Evolutionary conservation across 2,888 invertebrate genomes (phyloP), one percentile per base, ranked within the genome.

Genomic region (Andrena minutula): DNA sequence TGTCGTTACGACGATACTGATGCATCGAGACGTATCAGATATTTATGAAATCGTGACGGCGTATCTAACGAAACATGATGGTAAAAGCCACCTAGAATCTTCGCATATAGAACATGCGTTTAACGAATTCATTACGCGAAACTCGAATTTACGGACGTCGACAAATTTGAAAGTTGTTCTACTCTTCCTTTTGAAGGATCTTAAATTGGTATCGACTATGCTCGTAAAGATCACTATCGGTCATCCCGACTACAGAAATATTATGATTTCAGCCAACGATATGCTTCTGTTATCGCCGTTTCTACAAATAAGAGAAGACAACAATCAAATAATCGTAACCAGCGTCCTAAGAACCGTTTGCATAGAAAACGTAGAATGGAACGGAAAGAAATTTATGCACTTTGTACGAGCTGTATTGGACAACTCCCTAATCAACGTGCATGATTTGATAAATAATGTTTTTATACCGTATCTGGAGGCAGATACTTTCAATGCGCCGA

Each of bases 211-310:
- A 10, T n/a, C 93, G 26, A 85, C 77, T 6, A 87, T 89, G 35
- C 84, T 93, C 0, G 23, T 92, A 0, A 91, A 90, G 85, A 89
- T 92, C 28, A 75, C 88, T 4, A 88, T 93, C 23, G 93, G 92
- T 3, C 84, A 89, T 69, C 35, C 82, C 0, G 77, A 85, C 0
- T 93, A 90, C 51, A 49, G 69, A 0, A 88, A 88, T 60, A 73
- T 89, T 0, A 88, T 91, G 87, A 85, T 92, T 3, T 80, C 89
- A 6, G 83, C 90, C 16, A 76, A 88, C 5, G 90, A 92, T 76
- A 69, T 92, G 10, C 75, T 86, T 10, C 53, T 90, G 2, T 66
- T 93, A 7, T 80, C 87, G 6, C 86, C 92, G 0, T 86, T 93
- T 32, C 79, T 93, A 86, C 84, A 68, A 20, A 91, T 91, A 20